A percentile compares a stretch with the other conserved stretches of the same genome.
Conservation (phyloP, 2,113 vertebrate species). For the Malurus cyaneus region DNA sequence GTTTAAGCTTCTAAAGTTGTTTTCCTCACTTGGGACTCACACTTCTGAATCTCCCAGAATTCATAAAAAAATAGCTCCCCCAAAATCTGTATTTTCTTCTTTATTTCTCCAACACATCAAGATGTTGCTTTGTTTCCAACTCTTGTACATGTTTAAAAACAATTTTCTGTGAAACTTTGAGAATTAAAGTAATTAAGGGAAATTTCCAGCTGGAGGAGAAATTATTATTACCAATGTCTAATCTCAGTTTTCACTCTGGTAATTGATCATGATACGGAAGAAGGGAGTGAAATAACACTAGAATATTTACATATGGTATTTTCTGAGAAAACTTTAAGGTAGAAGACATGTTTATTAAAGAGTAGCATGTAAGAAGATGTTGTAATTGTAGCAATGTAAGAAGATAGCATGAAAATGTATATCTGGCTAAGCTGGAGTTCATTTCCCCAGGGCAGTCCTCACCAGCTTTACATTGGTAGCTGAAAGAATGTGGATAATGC, state of each 20-base stretch:
- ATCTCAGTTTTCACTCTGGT: background rate
- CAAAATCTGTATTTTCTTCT: background rate
- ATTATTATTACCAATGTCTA: background rate
- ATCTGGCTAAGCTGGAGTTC: background rate
- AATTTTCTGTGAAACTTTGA: background rate
- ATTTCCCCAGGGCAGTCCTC: background rate
- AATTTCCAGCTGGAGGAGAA: background rate
- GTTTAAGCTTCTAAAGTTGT: background rate
- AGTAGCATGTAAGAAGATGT: no score
- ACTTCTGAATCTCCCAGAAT: background rate
- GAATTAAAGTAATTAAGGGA: background rate
- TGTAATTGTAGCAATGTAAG: background rate
- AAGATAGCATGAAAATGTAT: background rate
- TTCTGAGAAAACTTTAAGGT: background rate
- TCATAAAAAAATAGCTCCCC: background rate
- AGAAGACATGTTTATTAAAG: background rate
- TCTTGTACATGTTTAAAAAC: background rate
- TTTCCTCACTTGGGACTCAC: background rate
- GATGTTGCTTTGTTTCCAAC: background rate
- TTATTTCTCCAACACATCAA: background rate
- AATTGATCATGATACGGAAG: background rate
- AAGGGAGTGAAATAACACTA: background rate
- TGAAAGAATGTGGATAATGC: background rate
- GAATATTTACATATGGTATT: background rate
- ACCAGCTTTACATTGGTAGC: background rate